Evolutionary conservation across 2,888 invertebrate species (phyloP), one percentile per base, ranked within the genome.

Genomic region (Ichneumoninae sp.): DNA sequence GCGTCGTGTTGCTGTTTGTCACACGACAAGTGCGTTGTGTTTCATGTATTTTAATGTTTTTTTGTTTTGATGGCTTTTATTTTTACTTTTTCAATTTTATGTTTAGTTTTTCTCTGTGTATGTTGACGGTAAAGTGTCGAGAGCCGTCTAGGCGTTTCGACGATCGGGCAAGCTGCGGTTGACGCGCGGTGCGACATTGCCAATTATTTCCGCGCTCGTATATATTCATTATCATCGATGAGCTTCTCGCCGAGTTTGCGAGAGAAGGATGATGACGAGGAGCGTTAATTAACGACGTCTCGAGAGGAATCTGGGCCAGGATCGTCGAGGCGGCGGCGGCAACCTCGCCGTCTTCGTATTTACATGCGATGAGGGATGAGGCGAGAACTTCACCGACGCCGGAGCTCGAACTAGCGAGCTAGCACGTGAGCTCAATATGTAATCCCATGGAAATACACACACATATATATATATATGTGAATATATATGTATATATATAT

Each of bases 271-370:
- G 54, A 71, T 54, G 73, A 66, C 47, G 71, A 82, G 85, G 83
- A 81, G 86, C 79, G 80, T 87, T 87, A 86, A 87, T 87, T 87
- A 87, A 85, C 85, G 83, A 82, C 83, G 81, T 85, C 86, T 85
- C 85, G 75, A 75, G 80, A 80, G 79, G 87, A 85, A 86, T 86
- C 86, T 86, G 85, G 85, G 71, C 70, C 83, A 82, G 82, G 82
- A 86, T 85, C 80, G 82, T 76, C 76, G 83, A 22, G 44, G 57
- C 71, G 71, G 74, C 44, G 44, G 13, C 44, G 44, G 16, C 71
- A 68, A 70, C 70, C 54, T 84, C 70, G 82, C 36, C 16, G 71
- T 83, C 83, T 82, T 79, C 82, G 70, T 80, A 78, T 81, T 54
- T 60, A 75, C 84, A 81, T 68, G 81, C 54, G 81, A 83, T 71